Evolutionary conservation across 2,797 vertebrate genomes (phyloP), one percentile per base, ranked within the genome.

Genomic region (Characodon lateralis): DNA sequence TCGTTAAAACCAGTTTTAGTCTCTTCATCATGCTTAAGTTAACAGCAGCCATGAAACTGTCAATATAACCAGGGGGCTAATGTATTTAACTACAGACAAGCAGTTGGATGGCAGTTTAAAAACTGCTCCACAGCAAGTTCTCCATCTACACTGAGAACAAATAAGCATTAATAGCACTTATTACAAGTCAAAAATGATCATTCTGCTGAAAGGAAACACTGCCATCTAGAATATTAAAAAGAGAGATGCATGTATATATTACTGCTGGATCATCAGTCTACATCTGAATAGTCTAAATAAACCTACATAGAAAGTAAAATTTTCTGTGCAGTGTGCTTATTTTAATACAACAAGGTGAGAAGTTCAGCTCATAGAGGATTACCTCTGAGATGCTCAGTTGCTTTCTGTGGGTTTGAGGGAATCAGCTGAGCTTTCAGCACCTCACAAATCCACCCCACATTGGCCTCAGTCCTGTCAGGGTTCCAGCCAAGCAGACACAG

Each of bases 331-430:
- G 55, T 77, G 65, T 80, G 77, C 79, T 91, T 68, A 84, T 78
- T 78, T 84, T 73, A 84, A 83, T 82, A 85, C 81, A 85, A 79
- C 79, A 73, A 86, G 84, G 76, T 86, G 82, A 79, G 80, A 71
- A 70, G 82, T 84, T 91, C 84, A 88, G 81, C 76, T n/a, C 58
- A 88, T 51, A 51, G 84, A 74, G 85, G 89, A 91, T 92, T 91
- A 93, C 39, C 61, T 81, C 59, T 53, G 48, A 79, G 81, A 77
- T 75, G 63, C 71, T 79, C 78, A 79, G 79, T 78, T 78, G 85
- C 76, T 85, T 75, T 77, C 76, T 78, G 66, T 80, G 82, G 69
- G 61, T 55, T 73, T 69, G 18, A 41, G 39, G 84, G 80, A 87
- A 76, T 76, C 84, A 53, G 74, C 56, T 65, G 74, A 80, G 72